Percentiles rank a stretch among this genome's conserved stretches.
These are phyloP conservation scores for Aquatica leii DNA, from an alignment of 2,888 invertebrate genomes.

Conservation along the genomic window DNA sequence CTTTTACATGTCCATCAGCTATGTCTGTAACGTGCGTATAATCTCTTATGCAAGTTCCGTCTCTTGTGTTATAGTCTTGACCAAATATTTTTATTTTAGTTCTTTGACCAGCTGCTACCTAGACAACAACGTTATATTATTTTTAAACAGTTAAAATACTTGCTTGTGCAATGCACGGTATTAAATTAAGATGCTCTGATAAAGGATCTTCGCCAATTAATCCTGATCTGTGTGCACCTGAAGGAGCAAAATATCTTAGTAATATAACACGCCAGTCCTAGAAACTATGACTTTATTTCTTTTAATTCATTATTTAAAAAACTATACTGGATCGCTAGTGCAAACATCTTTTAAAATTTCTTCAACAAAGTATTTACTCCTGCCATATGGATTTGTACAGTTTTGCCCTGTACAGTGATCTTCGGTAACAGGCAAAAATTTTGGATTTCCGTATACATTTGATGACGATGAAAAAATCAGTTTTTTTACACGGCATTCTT, in stretches of 20 bases:
- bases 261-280: conserved; percentile 82
- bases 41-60: conserved; percentile 89
- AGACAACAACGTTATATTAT: conserved; percentile 3
- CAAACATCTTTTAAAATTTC: conserved; percentile 90
- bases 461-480: conserved; percentile 91
- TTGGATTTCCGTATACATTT: conserved; percentile 91
- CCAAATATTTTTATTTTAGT: conserved; percentile 82
- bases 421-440: conserved; percentile 85
- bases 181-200: conserved; percentile 91
- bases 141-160: not conserved
- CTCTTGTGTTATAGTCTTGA: conserved; percentile 83
- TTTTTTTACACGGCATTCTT: conserved; percentile 74
- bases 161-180: conserved; percentile 90
- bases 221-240: conserved; percentile 91
- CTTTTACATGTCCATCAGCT: conserved; percentile 87
- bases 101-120: conserved; percentile 87
- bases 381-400: conserved; percentile 93
- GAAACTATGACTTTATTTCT: conserved; percentile 40
- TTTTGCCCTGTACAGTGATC: conserved; percentile 81
- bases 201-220: conserved; percentile 91
- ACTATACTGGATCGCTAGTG: conserved; percentile 75
- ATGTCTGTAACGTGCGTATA: conserved; percentile 92
- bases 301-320: not conserved
- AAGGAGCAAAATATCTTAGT: conserved; percentile 94
- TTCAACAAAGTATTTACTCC: conserved; percentile 93